Conservation (phyloP, 35 echinoderm and acorn worm genomes). For the Ophioderma brevispina region DNA sequence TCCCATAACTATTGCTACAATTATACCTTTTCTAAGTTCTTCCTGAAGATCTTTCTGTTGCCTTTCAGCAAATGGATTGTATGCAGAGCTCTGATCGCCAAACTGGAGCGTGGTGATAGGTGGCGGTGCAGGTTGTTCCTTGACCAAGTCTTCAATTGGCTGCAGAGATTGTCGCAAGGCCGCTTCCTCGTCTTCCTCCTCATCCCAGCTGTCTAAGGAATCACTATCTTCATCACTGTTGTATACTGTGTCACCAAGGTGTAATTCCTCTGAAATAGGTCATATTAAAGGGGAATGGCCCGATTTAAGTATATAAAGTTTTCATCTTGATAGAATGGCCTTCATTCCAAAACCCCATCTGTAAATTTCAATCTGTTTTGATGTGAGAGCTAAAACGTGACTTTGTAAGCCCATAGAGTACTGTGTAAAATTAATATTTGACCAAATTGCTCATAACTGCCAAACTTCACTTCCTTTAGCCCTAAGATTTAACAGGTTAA, state of each 20-base stretch:
- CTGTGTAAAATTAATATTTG: background rate
- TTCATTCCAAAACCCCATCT: too few species aligned
- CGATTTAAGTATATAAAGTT: too few species aligned
- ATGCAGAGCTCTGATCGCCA: background rate
- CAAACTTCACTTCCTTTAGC: too few species aligned
- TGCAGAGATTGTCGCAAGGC: background rate
- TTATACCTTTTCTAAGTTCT: background rate
- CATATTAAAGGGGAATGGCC: too few species aligned
- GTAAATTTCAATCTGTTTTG: too few species aligned
- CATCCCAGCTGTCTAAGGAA: background rate
- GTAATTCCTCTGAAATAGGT: background rate
- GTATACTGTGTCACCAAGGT: background rate
- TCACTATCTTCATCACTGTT: background rate
- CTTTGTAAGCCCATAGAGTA: too few species aligned
- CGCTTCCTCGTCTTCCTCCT: background rate
- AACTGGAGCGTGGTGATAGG: background rate
- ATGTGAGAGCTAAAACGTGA: too few species aligned
- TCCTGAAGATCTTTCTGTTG: background rate
- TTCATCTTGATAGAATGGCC: too few species aligned
- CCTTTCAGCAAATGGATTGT: background rate
- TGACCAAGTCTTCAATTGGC: background rate
- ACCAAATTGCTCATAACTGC: too few species aligned
- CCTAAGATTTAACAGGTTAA: too few species aligned
- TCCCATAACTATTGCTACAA: too few species aligned
- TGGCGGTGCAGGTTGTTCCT: background rate